Evolutionary conservation across 2,113 vertebrate species (phyloP), one percentile per base, ranked within the genome.

Genomic region (Hydrochoerus hydrochaeris): DNA sequence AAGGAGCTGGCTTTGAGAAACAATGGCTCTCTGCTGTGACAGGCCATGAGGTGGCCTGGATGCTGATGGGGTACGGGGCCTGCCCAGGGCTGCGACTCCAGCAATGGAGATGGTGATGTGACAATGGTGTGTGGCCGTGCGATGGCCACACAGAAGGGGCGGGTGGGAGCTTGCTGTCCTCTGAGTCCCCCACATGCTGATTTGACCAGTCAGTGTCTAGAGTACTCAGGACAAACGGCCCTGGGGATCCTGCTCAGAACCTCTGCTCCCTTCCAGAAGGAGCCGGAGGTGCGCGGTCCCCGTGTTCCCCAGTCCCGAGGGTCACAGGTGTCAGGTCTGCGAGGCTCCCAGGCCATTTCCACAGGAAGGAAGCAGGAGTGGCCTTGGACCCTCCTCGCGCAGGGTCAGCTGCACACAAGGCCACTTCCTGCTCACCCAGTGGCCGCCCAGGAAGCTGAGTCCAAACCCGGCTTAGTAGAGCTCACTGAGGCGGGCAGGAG

Each of bases 101-200:
- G 26, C 12, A 38, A 20, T 0, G 28, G 1, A 22, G 49, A 19
- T n/a, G 57, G 32, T 0, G 38, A 8, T 7, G 3, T 12, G 30
- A 13, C 28, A 13, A 11, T 13, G 6, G 63, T 2, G 14, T 67
- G 30, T 65, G 63, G 57, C 57, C 5, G 19, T 58, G 57, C 20
- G 57, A 20, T 11, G 90, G 1, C 41, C 4, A 7, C 5, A 1
- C 60, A 11, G 60, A 60, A 28, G 26, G 67, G 6, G 35, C 5
- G 19, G 67, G n/a, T 10, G 8, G n/a, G 32, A 8, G 7, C n/a
- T 38, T 9, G 3, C 67, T 38, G 67, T 71, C 67, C 17, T 22
- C 67, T 22, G 19, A 71, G n/a, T 16, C 35, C 67, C 35, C 35
- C 8, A 3, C 35, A n/a, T 12, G n/a, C 35, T 69, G 67, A 69